These are phyloP conservation scores for Venusia cambrica DNA, from an alignment of 2,888 invertebrate species.

Conservation along the genomic window DNA sequence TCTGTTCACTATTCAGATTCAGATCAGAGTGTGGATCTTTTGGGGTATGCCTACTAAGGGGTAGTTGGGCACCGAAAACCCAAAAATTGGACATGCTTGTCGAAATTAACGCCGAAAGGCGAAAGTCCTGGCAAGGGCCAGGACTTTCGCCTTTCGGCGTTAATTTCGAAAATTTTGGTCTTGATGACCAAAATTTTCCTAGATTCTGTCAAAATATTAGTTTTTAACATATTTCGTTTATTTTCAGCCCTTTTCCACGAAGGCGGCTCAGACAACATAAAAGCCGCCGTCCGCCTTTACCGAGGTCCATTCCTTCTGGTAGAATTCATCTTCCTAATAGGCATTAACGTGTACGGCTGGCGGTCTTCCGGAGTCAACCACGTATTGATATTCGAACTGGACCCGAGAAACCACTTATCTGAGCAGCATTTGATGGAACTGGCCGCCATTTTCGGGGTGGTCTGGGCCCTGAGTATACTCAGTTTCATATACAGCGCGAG, in stretches of 20 bases:
- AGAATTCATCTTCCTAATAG: conserved; percentile 95
- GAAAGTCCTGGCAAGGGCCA: too few species aligned
- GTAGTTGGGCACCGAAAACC: too few species aligned
- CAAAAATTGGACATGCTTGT: too few species aligned
- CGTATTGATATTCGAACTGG: conserved; percentile 97
- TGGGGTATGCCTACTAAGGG: too few species aligned
- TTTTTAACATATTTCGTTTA: too few species aligned
- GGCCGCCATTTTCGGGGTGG: conserved; percentile 95
- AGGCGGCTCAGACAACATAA: conserved; percentile 86
- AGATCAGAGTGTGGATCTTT: too few species aligned
- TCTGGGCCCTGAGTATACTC: conserved; percentile 95
- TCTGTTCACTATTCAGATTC: too few species aligned
- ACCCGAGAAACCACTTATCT: conserved; percentile 95
- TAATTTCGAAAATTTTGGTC: too few species aligned
- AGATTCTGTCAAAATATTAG: too few species aligned
- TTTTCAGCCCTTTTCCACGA: conserved; percentile 87
- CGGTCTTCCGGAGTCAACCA: conserved; percentile 98
- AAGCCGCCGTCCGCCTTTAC: conserved; percentile 95
- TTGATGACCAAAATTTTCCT: too few species aligned
- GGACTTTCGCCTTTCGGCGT: too few species aligned
- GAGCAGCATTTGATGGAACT: conserved; percentile 97
- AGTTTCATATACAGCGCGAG: conserved; percentile 89
- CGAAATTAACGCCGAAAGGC: too few species aligned
- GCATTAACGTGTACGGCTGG: conserved; percentile 98
- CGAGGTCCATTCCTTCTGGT: conserved; percentile 96